These are phyloP conservation scores for Collichthys lucidus DNA, from an alignment of 2,113 vertebrate genomes.

Conservation along the genomic window DNA sequence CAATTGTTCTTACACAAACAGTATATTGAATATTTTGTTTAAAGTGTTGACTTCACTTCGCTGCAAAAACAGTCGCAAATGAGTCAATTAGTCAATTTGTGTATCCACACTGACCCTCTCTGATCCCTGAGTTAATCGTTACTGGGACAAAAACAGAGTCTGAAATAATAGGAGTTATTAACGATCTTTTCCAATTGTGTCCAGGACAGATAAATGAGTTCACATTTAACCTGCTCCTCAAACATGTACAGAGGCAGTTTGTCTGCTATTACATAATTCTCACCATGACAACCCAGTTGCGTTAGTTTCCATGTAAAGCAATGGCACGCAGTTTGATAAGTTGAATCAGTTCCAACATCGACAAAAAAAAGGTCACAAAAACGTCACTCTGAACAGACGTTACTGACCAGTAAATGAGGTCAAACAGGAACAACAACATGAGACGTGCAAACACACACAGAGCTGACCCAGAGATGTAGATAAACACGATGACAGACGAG, in stretches of 20 bases:
- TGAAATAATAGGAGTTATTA: background rate
- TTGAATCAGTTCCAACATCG: too few species aligned
- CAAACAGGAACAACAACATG: background rate
- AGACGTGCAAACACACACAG: background rate
- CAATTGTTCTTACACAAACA: too few species aligned
- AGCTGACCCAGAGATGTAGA: conserved; percentile 6
- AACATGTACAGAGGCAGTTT: background rate
- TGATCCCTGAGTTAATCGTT: conserved; percentile 30
- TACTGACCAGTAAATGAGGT: background rate
- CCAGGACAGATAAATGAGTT: background rate
- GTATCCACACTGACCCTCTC: background rate
- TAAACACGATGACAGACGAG: conserved; percentile 20
- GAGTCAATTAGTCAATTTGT: background rate
- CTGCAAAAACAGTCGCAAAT: background rate
- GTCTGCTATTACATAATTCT: background rate
- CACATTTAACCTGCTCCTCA: background rate
- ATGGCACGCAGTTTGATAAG: background rate
- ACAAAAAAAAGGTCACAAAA: too few species aligned
- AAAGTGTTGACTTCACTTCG: background rate
- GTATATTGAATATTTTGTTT: background rate
- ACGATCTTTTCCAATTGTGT: background rate
- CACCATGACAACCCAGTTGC: background rate
- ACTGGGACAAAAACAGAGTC: conserved; percentile 1
- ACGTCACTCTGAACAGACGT: background rate
- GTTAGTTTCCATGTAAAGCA: background rate